Base-by-base conservation (phyloP, 2,888 invertebrate genomes). In the Drosophila mimetica region DNA sequence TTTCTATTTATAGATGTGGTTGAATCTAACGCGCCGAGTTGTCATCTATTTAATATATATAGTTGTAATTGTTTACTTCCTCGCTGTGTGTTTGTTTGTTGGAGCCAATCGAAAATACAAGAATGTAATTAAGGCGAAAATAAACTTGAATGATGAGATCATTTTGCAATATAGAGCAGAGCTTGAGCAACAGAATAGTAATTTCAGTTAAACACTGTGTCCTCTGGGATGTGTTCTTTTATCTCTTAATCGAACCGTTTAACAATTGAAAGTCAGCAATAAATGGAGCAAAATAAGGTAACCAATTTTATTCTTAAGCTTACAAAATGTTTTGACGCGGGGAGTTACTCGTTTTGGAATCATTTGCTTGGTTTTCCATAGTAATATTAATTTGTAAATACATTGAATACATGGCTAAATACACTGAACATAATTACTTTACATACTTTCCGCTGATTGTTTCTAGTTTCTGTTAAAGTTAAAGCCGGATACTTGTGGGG, bases 81-180 rank as follows among this genome's bases (percentile, higher is more conserved):
- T 74, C 73, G 48, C 77, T 59, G 69, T 67, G 66, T 83, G 75
- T 58, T 61, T 74, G 41, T 61, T 59, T 55, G 47, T 51, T 51
- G 60, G 41, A 41, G 61, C 63, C 63, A 64, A 64, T 64, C 30
- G 50, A 63, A 63, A 63, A 63, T 48, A 61, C 60, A 79, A 74
- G 70, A 73, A 63, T 78, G 77, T 69, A 76, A 65, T 66, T 75
- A 90, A 91, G 90, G 91, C 90, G 90, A 91, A 91, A 91, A 91
- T 90, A 91, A 91, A 90, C 91, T 89, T 89, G 91, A 91, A 91
- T 92, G 91, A 91, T 91, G 91, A 92, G 91, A 91, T 91, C 91
- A 91, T 90, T 90, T 87, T 80, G 75, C 69, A 72, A 81, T 71
- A 61, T 71, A 80, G 84, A 83, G 82, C 82, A 83, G 78, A 57